phyloP scores from a whole-genome alignment of 2,888 invertebrate genomes.

The Fragum fragum region DNA sequence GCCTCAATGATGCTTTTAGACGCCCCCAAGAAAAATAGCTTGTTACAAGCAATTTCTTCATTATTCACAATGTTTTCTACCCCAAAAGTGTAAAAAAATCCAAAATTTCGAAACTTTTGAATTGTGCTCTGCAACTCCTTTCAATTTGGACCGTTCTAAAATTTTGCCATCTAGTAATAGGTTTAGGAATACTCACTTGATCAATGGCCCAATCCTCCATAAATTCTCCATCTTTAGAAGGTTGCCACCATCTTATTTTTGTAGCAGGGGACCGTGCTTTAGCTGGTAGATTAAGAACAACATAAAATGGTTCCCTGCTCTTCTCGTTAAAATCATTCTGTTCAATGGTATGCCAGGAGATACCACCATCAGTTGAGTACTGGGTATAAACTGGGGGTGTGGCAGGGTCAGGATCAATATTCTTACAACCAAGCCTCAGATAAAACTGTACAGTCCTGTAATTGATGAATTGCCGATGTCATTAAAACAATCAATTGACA shows the following conservation, averaged over 20 bases:
- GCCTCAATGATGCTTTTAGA: no score
- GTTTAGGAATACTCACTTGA: slow-evolving; percentile 84
- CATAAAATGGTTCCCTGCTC: slow-evolving; percentile 79
- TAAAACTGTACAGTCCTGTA: slow-evolving; percentile 86
- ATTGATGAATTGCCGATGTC: no score
- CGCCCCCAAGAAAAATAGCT: no score
- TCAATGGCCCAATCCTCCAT: slow-evolving; percentile 87
- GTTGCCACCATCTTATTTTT: slow-evolving; percentile 86
- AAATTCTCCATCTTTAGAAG: slow-evolving; percentile 82
- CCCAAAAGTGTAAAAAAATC: no score
- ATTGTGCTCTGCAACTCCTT: no score
- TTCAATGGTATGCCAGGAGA: slow-evolving; percentile 86
- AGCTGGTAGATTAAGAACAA: slow-evolving; percentile 83
- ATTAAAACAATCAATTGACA: no score
- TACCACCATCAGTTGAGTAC: slow-evolving; percentile 86
- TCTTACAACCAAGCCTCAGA: slow-evolving; percentile 83
- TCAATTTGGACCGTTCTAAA: no score
- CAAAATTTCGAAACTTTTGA: no score
- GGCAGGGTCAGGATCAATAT: slow-evolving; percentile 69
- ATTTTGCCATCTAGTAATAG: no score
- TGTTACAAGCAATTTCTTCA: no score
- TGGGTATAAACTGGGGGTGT: slow-evolving; percentile 86
- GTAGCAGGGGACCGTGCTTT: slow-evolving; percentile 82
- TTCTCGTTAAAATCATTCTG: slow-evolving; percentile 83
- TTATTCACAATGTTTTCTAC: no score